Conservation (phyloP, 2,888 invertebrate genomes). For the Patella pellucida region DNA sequence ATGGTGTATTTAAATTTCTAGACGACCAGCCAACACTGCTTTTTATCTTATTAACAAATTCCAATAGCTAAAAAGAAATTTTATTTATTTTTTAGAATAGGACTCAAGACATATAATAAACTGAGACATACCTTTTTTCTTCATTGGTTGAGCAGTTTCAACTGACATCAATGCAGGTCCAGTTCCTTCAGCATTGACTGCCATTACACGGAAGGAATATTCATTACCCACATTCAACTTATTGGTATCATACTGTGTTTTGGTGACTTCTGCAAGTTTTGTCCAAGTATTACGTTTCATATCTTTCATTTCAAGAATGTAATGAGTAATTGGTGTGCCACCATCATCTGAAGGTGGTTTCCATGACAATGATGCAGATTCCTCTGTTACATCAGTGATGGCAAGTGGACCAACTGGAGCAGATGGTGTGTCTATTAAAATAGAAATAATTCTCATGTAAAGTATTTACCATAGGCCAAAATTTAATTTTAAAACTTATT, state of each 20-base stretch:
- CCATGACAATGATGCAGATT: constrained; percentile 56
- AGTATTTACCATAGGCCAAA: not conserved
- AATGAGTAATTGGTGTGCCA: constrained; percentile 55
- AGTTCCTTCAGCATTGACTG: constrained; percentile 89
- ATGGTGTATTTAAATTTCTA: too few relatives aligned
- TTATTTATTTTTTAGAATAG: too few relatives aligned
- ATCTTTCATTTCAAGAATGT: constrained; percentile 74
- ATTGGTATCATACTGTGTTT: constrained; percentile 28
- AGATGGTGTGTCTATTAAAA: constrained; percentile 45
- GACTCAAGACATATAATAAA: too few relatives aligned
- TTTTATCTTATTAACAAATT: too few relatives aligned
- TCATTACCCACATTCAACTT: constrained; percentile 76
- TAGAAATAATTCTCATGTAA: constrained; percentile 1
- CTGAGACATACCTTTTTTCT: constrained; percentile 23
- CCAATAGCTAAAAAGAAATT: too few relatives aligned
- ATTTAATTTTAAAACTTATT: constrained; percentile 2
- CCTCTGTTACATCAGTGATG: constrained; percentile 37
- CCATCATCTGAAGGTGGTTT: constrained; percentile 56
- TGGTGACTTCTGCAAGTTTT: constrained; percentile 26
- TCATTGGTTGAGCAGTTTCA: constrained; percentile 30
- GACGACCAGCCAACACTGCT: too few relatives aligned
- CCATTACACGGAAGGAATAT: constrained; percentile 88
- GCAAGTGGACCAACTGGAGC: constrained; percentile 39
- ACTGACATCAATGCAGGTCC: constrained; percentile 28
- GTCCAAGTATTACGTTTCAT: constrained; percentile 67